A percentile compares a stretch with the other conserved stretches of the same genome.
phyloP scores from a whole-genome alignment of 2,113 vertebrate genomes.

The Perognathus longimembris region DNA sequence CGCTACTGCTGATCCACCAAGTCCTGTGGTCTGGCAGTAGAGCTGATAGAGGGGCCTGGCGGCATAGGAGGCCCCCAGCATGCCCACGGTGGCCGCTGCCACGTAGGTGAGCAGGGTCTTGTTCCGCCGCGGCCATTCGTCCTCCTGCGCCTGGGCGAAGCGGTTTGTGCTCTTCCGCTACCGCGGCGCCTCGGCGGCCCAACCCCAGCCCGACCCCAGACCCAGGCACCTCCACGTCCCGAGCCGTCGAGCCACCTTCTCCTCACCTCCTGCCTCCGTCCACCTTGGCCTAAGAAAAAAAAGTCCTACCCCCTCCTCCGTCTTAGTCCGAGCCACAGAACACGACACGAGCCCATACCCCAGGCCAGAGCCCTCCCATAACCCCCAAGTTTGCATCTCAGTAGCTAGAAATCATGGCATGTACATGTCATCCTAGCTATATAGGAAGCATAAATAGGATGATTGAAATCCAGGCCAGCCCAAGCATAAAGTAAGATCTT shows the following conservation, averaged over 20 bases:
- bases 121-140: slow-evolving; percentile 91
- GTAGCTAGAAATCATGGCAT: no score
- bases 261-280: background rate
- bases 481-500: no score
- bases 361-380: slow-evolving; percentile 40
- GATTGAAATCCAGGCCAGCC: no score
- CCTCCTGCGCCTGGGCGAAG: no score
- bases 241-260: background rate
- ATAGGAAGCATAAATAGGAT: no score
- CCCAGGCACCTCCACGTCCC: slow-evolving; percentile 38
- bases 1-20: no score
- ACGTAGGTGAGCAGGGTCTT: slow-evolving; percentile 93
- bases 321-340: background rate
- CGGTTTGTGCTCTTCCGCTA: slow-evolving; percentile 82
- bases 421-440: no score
- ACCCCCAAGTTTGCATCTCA: background rate
- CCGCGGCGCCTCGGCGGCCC: background rate
- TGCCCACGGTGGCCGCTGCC: slow-evolving; percentile 92
- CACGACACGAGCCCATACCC: accelerated
- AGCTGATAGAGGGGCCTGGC: slow-evolving; percentile 96
- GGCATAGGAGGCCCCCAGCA: slow-evolving; percentile 96
- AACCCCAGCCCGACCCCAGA: background rate
- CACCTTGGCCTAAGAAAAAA: background rate
- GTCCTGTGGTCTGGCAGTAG: slow-evolving; percentile 99
- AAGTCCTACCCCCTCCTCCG: background rate